Evolutionary conservation across 2,888 invertebrate genomes (phyloP).

Genomic region (Stratiomys singularior): DNA sequence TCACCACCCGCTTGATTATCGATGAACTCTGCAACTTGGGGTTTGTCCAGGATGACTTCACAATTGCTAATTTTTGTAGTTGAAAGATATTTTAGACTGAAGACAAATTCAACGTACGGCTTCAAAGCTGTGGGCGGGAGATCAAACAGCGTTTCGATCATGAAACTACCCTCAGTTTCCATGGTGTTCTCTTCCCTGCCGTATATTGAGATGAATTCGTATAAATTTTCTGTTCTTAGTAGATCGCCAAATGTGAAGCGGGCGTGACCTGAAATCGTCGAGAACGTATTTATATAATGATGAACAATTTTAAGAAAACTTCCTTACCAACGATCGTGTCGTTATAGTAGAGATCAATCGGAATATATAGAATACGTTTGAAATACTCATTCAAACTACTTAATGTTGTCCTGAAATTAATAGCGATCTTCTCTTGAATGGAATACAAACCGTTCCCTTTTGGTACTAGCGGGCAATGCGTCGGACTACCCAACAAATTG

Average conservation of each 20-base stretch:
- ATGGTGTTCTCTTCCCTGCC: slow-evolving; percentile 36
- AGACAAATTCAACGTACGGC: slow-evolving; percentile 58
- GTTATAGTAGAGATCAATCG: slow-evolving; percentile 65
- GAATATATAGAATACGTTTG: slow-evolving; percentile 64
- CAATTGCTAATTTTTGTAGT: slow-evolving; percentile 51
- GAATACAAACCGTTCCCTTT: slow-evolving; percentile 59
- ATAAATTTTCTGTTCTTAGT: slow-evolving; percentile 54
- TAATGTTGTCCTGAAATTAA: slow-evolving; percentile 66
- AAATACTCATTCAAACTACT: slow-evolving; percentile 65
- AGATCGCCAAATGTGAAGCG: slow-evolving; percentile 57
- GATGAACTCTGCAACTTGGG: slow-evolving; percentile 46
- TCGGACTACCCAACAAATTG: slow-evolving; percentile 61
- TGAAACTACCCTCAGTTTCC: slow-evolving; percentile 43
- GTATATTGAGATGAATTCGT: slow-evolving; percentile 51
- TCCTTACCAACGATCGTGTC: slow-evolving; percentile 61
- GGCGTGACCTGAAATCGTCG: slow-evolving; percentile 56
- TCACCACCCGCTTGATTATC: slow-evolving; percentile 54
- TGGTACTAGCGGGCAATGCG: slow-evolving; percentile 57
- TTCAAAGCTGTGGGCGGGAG: slow-evolving; percentile 53
- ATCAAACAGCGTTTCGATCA: slow-evolving; percentile 54
- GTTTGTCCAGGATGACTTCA: slow-evolving; percentile 46
- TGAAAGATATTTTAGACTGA: slow-evolving; percentile 56
- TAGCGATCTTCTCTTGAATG: slow-evolving; percentile 66
- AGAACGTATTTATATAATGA: no score
- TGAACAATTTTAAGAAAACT: no score